Conservation (phyloP, 1,140 invertebrate species). For the Mactra quadrangularis region DNA sequence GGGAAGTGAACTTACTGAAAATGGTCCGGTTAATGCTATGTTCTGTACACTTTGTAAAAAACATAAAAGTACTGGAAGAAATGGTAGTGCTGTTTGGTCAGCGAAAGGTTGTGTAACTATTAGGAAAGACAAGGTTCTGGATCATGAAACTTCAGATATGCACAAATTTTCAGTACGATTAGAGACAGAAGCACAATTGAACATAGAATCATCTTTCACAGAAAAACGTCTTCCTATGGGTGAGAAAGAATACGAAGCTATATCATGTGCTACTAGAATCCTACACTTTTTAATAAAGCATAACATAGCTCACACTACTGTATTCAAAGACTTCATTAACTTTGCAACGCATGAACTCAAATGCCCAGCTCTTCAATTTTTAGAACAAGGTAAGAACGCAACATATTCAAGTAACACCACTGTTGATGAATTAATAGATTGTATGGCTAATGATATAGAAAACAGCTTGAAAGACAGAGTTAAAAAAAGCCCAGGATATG, state of each 20-base stretch:
- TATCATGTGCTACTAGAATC: neutral
- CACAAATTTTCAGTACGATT: no score
- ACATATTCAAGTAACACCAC: conserved; percentile 29
- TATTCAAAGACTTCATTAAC: conserved; percentile 2
- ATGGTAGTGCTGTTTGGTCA: no score
- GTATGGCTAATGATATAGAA: conserved; percentile 17
- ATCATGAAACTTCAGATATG: no score
- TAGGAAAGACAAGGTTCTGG: no score
- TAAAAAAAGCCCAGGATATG: conserved; percentile 20
- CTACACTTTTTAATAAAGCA: conserved; percentile 18
- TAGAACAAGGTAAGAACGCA: conserved; percentile 11
- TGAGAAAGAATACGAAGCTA: conserved; percentile 8
- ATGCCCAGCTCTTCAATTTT: conserved; percentile 1
- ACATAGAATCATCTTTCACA: neutral
- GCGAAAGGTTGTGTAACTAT: no score
- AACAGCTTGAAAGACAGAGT: conserved; percentile 3
- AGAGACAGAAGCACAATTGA: conserved; percentile 40
- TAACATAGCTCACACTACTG: conserved; percentile 20
- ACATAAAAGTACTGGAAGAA: no score
- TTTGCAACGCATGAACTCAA: neutral
- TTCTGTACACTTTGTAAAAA: no score
- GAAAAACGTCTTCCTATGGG: conserved; percentile 18
- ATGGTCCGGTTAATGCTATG: no score
- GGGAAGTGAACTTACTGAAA: no score
- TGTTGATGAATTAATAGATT: neutral